Conservation (phyloP, 1,140 invertebrate genomes). For the Theocolax elegans region DNA sequence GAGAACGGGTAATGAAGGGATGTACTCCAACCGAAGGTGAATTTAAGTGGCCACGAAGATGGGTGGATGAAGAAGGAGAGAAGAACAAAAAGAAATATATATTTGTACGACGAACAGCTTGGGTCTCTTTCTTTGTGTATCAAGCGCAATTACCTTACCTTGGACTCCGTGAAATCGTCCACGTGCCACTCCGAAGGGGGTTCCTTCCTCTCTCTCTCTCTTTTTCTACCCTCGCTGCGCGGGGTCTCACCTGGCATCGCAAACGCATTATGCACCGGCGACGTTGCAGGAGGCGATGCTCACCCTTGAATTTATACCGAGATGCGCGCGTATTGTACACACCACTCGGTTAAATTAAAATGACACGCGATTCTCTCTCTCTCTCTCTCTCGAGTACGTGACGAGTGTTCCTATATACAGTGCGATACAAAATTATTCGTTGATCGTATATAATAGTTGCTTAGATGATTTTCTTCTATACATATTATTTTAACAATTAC, state of each 20-base stretch:
- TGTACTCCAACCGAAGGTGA: too few relatives aligned
- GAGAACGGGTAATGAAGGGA: too few relatives aligned
- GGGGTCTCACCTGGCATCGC: too few relatives aligned
- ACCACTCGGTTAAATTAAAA: conserved; percentile 19
- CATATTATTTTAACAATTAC: too few relatives aligned
- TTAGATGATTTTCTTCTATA: too few relatives aligned
- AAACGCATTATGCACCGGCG: too few relatives aligned
- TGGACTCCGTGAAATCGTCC: conserved; percentile 34
- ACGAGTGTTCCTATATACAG: too few relatives aligned
- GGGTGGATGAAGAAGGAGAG: too few relatives aligned
- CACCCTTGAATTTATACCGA: conserved; percentile 25
- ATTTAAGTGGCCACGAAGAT: too few relatives aligned
- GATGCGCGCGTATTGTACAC: background rate
- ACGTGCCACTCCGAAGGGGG: conserved; percentile 18
- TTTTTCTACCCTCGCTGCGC: background rate
- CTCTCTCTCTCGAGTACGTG: background rate
- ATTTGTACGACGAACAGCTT: background rate
- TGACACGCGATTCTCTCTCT: conserved; percentile 22
- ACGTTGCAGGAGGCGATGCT: conserved; percentile 20
- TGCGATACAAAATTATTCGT: too few relatives aligned
- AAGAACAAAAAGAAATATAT: too few relatives aligned
- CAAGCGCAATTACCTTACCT: conserved; percentile 16
- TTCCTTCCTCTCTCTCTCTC: background rate
- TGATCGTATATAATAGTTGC: too few relatives aligned
- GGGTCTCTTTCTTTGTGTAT: background rate